Evolutionary conservation across 1,140 invertebrate genomes (phyloP), one percentile per base, ranked within the genome.

Genomic region (Harlomillsia oculata): DNA sequence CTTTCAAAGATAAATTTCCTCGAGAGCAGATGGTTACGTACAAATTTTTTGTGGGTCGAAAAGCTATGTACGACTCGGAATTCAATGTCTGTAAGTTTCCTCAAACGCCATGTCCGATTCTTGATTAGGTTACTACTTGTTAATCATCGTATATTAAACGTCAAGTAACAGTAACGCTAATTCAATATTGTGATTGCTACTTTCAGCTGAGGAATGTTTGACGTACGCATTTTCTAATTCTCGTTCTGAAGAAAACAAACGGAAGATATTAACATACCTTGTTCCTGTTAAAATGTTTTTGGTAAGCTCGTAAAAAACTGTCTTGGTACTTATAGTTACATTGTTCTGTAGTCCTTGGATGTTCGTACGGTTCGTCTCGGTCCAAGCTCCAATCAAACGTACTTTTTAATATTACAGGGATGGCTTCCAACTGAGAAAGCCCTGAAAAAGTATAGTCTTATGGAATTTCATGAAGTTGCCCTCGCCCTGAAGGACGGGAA

Each of bases 11-110:
- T 43, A 80, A 82, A 53, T 98, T 95, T 72, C 82, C 84, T 30
- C 82, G 83, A 23, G 85, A 87, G 74, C 88, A 94, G 70, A 84
- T 93, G 37, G 77, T 83, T 25, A 97, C 95, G 0, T 99, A 96
- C 70, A 89, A 86, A 67, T 97, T 96, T 74, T 98, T 93, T 76
- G 89, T 97, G 16, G 95, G 95, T 2, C 77, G 93, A 5, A 96
- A 97, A 72, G 87, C 90, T 2, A 97, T 98, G 87, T 98, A 97
- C 73, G 94, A 98, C 72, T 94, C 89, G 60, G 89, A 97, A 70
- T 97, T 94, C 69, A 85, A 85, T 72, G 77, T 79, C 45, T 82
- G 82, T 84, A 74, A n/a, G n/a, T n/a, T n/a, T n/a, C n/a, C n/a
- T n/a, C n/a, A n/a, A n/a, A n/a, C n/a, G n/a, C n/a, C n/a, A n/a